Evolutionary conservation across 2,113 vertebrate genomes (phyloP), one percentile per base, ranked within the genome.

Genomic region (Eptatretus burgeri): DNA sequence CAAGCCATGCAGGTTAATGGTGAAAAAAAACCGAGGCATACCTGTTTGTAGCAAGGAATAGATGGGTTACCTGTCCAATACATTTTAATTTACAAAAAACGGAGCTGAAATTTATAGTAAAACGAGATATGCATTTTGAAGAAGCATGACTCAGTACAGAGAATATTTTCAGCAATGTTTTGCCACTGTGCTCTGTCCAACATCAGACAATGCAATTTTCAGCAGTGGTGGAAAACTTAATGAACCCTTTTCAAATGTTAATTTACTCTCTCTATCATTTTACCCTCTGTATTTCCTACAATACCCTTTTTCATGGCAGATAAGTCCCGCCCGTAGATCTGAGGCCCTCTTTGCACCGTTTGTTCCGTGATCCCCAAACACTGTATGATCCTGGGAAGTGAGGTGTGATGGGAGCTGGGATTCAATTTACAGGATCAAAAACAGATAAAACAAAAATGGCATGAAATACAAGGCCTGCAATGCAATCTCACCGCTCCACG

Each of bases 181-280:
- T 20, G 56, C 20, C 20, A 11, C n/a, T 20, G 19, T 12, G 56
- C 20, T 60, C 12, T 20, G 19, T 20, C 56, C 56, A 60, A 60
- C 56, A 60, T 60, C 56, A 60, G 56, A 60, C 56, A 60, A 60
- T 60, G 56, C 56, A 60, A 60, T 60, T 60, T 60, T 60, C 56
- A 60, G 56, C 56, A n/a, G 56, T n/a, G 56, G 56, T 20, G 19
- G 56, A 60, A 60, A 60, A 60, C n/a, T 60, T 60, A 60, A 60
- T 60, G 2, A 60, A 60, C 56, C 20, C 56, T 60, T 60, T 60
- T 60, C 56, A 60, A 60, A 60, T 60, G 56, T 60, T 60, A 60
- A 60, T 60, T 60, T 60, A 17, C 56, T 60, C 56, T 60, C 56
- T 60, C 56, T 20, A 60, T 60, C 56, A 60, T 60, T 60, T 60